phyloP scores from a whole-genome alignment of 2,797 vertebrate genomes.

The Chloroceryle amazona region DNA sequence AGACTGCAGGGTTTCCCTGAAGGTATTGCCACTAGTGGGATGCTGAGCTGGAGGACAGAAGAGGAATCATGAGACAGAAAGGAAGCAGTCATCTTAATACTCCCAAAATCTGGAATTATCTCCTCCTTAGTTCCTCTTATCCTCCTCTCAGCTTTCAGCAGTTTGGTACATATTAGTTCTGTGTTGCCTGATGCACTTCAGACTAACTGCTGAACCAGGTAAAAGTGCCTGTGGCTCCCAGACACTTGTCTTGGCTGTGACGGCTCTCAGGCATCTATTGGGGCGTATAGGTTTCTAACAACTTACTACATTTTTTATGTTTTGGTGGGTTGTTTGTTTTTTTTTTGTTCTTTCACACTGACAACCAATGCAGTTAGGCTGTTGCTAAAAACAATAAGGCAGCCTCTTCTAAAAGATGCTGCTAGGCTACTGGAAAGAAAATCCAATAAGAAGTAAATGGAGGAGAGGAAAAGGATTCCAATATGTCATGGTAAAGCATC shows the following conservation, averaged over 20 bases:
- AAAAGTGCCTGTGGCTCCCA: not conserved
- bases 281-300: not conserved
- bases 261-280: not conserved
- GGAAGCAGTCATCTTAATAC: not conserved
- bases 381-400: not conserved
- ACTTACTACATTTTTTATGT: not conserved
- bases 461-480: not conserved
- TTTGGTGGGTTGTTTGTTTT: no score
- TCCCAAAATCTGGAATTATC: not conserved
- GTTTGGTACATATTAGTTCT: not conserved
- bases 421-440: conserved; percentile 7
- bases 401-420: conserved; percentile 2
- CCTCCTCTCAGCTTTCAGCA: not conserved
- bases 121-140: not conserved
- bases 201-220: not conserved
- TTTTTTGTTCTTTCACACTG: not conserved
- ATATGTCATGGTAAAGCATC: not conserved
- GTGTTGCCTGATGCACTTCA: not conserved
- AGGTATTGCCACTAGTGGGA: not conserved
- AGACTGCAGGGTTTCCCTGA: not conserved
- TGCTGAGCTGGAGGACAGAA: not conserved
- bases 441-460: not conserved
- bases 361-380: not conserved
- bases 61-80: not conserved
- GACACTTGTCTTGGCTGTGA: not conserved